Conservation (phyloP, 2,797 vertebrate species). For the Schizopygopsis malacanthus region DNA sequence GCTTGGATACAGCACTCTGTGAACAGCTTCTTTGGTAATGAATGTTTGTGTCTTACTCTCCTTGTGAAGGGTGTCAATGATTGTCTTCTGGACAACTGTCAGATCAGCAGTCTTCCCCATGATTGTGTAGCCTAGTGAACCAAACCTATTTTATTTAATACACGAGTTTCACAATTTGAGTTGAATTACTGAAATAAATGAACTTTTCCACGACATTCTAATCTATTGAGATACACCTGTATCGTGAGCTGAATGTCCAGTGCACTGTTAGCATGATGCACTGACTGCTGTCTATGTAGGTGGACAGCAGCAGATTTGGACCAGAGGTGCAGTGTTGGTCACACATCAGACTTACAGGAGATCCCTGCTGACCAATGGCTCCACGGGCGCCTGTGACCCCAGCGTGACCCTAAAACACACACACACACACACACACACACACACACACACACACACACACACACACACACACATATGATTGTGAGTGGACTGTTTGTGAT, state of each 20-base stretch:
- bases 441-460: slow-evolving; percentile 38
- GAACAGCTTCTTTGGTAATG: too few relatives aligned
- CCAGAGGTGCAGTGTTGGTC: not conserved
- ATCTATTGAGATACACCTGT: not conserved
- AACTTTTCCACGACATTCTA: too few relatives aligned
- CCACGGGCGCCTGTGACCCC: slow-evolving; percentile 83
- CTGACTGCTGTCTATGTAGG: not conserved
- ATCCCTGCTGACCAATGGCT: slow-evolving; percentile 82
- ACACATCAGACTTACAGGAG: slow-evolving; percentile 76
- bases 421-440: slow-evolving; percentile 61
- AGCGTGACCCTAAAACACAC: slow-evolving; percentile 76
- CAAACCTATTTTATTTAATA: too few relatives aligned
- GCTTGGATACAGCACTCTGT: too few relatives aligned
- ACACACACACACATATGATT: not conserved
- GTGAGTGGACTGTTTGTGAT: not conserved
- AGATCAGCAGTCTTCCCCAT: too few relatives aligned
- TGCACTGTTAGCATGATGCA: not conserved
- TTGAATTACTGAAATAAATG: too few relatives aligned
- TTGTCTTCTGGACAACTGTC: too few relatives aligned
- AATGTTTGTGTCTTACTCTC: too few relatives aligned
- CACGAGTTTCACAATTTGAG: too few relatives aligned
- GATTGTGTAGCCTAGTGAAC: too few relatives aligned
- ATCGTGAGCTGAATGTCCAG: not conserved
- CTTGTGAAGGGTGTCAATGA: too few relatives aligned
- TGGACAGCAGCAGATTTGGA: not conserved